Evolutionary conservation across 2,113 vertebrate species (phyloP).

Genomic region (Passer domesticus): DNA sequence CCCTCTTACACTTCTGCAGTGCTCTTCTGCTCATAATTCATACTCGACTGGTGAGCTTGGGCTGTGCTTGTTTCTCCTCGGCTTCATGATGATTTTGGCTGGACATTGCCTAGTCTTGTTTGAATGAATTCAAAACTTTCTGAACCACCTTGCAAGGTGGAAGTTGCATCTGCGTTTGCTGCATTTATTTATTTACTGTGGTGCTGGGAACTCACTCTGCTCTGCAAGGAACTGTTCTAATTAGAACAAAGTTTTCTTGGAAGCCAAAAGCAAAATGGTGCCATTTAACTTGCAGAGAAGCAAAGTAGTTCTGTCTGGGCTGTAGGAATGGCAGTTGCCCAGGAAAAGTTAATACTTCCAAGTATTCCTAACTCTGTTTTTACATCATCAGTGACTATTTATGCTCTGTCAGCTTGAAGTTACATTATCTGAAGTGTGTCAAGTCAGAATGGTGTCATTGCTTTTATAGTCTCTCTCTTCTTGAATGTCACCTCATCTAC

Average conservation of each 20-base stretch:
- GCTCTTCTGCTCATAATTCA: not conserved
- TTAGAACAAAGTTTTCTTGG: not conserved
- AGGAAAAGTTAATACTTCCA: not conserved
- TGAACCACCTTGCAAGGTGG: not conserved
- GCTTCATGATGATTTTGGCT: not conserved
- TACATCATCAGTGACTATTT: not conserved
- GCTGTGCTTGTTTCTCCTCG: not conserved
- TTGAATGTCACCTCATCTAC: not conserved
- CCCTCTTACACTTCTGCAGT: not conserved
- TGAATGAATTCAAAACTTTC: not conserved
- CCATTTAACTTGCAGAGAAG: not conserved
- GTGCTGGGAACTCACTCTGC: not conserved
- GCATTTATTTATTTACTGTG: not conserved
- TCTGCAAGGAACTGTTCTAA: not conserved
- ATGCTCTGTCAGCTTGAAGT: not conserved
- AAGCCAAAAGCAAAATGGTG: not conserved
- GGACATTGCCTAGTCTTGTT: not conserved
- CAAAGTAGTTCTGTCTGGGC: not conserved
- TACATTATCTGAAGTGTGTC: not conserved
- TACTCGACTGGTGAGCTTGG: not conserved
- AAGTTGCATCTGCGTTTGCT: not conserved
- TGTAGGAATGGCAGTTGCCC: not conserved
- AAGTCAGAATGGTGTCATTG: not conserved
- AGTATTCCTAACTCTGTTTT: not conserved
- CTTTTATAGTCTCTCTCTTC: not conserved